Evolutionary conservation across 2,113 vertebrate species (phyloP), one percentile per base, ranked within the genome.

Genomic region (Choloepus hoffmanni): DNA sequence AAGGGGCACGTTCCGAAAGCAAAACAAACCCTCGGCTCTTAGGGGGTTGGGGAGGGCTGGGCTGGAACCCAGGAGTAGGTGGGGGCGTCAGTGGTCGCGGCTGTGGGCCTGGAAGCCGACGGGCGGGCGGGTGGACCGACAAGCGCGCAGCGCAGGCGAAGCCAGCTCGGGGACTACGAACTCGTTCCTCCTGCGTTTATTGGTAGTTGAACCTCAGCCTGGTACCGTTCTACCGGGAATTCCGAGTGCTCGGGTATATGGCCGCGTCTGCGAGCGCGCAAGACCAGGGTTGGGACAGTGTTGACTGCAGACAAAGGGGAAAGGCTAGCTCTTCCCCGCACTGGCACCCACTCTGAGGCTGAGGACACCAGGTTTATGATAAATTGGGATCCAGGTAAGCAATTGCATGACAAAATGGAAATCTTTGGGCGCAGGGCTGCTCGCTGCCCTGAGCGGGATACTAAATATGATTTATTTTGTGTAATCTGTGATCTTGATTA

Each of bases 341-440:
- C 98, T 98, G 98, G 99, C 97, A 97, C 98, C 99, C 98, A 99
- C 98, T 98, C 98, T 98, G 98, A 99, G 98, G 98, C 98, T 98
- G 98, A 99, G 98, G 98, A 99, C 98, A 97, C 98, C 98, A 98
- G 98, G 96, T 99, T 99, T 99, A 99, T 99, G 99, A 99, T 99
- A 99, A 99, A 99, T 99, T 99, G 99, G 99, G 98, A 98, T 98
- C 94, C 99, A 99, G 99, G 99, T 99, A 99, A 99, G 99, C 98
- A 98, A 99, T 98, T 99, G 99, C 99, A 99, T 99, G 99, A 98
- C 98, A 98, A 99, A 99, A 99, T 98, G 98, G 98, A 99, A 98
- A 99, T 99, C 99, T 99, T 99, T 99, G 99, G 99, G 98, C 98
- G 98, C 97, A 97, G 98, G 98, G 98, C 99, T 99, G 98, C 98